Percentiles rank a stretch among this genome's conserved stretches.
Evolutionary conservation across 2,888 invertebrate genomes (phyloP).

Genomic region (Coelopa pilipes): DNA sequence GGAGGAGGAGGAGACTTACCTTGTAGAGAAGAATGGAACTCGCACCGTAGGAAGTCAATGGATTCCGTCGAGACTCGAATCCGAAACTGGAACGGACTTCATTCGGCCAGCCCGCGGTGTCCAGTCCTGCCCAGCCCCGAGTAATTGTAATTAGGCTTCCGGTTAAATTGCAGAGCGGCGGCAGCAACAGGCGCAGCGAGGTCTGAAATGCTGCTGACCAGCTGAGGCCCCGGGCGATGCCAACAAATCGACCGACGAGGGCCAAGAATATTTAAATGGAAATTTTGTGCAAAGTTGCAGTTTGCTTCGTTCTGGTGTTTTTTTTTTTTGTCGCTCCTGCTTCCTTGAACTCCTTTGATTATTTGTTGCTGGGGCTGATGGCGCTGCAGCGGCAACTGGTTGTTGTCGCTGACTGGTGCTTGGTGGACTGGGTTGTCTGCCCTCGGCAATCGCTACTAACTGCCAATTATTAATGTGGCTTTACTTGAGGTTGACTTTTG

Average conservation of each 20-base stretch:
- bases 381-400: background rate
- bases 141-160: slow-evolving; percentile 50
- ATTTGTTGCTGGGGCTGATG: slow-evolving; percentile 1
- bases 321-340: background rate
- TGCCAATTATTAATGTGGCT: slow-evolving; percentile 43
- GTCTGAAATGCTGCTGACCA: slow-evolving; percentile 28
- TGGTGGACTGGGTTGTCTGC: slow-evolving; percentile 1
- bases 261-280: slow-evolving; percentile 34
- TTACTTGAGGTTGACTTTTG: slow-evolving; percentile 18
- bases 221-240: background rate
- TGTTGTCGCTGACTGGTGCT: too few species aligned
- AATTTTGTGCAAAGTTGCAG: slow-evolving; percentile 35
- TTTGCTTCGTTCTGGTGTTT: background rate
- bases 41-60: too few species aligned
- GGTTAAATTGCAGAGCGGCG: slow-evolving; percentile 41
- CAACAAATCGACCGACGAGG: background rate
- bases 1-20: too few species aligned
- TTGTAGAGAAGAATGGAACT: too few species aligned
- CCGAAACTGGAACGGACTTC: slow-evolving; percentile 17
- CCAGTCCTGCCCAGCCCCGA: slow-evolving; percentile 32
- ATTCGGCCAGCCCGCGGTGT: background rate
- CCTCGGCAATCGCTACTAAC: slow-evolving; percentile 33
- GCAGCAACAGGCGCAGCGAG: slow-evolving; percentile 18
- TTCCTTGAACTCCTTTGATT: background rate
- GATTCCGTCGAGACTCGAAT: too few species aligned